Base-by-base conservation (phyloP, 2,888 invertebrate genomes). In the Dioctria rufipes region DNA sequence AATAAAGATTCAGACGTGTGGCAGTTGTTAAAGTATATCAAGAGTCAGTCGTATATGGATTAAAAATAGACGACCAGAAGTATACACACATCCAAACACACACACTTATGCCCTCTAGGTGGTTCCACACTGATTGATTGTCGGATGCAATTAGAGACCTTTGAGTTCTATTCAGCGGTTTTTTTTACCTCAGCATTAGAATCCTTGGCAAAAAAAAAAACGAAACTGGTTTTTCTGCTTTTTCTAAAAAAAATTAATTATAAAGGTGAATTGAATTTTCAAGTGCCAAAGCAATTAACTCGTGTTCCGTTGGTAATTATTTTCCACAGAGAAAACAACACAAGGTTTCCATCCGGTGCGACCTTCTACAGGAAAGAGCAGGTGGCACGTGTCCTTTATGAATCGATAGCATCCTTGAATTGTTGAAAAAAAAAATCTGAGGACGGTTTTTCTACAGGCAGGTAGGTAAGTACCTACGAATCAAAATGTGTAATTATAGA, bases 1-100 rank as follows among this genome's bases (percentile, higher is more conserved):
- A 78, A 65, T 67, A 73, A 73, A 78, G 78, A 65, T 66, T 60
- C 67, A 67, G 69, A 69, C 67, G 69, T 71, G 69, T 80, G 80
- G 60, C 80, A 80, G 80, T 69, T 80, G 80, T 80, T 80, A 69
- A 61, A 71, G 71, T 46, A 60, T 61, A 39, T 67, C 66, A 51
- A 67, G 80, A 51, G 61, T 42, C 40, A 54, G 54, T 78, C 65
- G 42, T 25, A 54, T 9, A 42, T 13, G 54, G 65, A 78, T 78
- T 58, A 58, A 73, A 73, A 54, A 73, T 73, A 60, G 58, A 60
- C 46, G 46, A n/a, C 42, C 42, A 51, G 73, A n/a, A 25, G 2
- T 25, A 25, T 25, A 25, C 2, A 25, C 25, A 25, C 25, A 25
- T 25, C 0, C 2, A 25, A 0, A 25, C 25, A 25, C 25, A 58